These are phyloP conservation scores for Mechanitis messenoides DNA, from an alignment of 2,888 invertebrate genomes.

Conservation along the genomic window DNA sequence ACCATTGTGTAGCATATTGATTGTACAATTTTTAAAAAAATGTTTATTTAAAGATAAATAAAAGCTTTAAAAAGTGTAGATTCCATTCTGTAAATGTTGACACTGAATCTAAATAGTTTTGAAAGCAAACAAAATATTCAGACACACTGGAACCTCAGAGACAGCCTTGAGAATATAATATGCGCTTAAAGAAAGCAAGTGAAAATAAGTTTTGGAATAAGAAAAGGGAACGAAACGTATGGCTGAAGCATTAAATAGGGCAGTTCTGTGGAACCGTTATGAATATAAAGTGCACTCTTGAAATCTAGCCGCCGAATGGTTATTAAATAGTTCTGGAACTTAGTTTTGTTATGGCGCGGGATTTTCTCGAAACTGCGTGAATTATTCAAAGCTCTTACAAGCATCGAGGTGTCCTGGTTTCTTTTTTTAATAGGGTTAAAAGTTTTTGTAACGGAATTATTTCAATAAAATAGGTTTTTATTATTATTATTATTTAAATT, in stretches of 20 bases:
- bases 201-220: constrained; percentile 13
- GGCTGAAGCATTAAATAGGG: constrained; percentile 18
- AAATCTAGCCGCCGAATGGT: constrained; percentile 9
- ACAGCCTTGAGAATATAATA: constrained; percentile 11
- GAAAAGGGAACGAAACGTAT: constrained; percentile 16
- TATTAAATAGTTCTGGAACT: constrained; percentile 15
- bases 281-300: constrained; percentile 20
- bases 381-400: no score
- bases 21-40: no score
- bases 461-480: no score
- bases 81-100: not conserved
- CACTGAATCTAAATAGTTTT: constrained; percentile 4
- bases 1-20: no score
- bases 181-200: constrained; percentile 6
- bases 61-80: constrained; percentile 16
- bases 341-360: not conserved
- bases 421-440: no score
- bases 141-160: constrained; percentile 1
- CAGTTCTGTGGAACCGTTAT: constrained; percentile 19
- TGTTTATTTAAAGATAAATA: constrained; percentile 21
- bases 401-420: no score
- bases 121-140: constrained; percentile 5
- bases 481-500: no score
- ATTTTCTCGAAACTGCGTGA: not conserved
- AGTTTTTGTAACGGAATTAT: no score